Conservation (phyloP, 2,797 vertebrate species). For the Antennarius maculatus region DNA sequence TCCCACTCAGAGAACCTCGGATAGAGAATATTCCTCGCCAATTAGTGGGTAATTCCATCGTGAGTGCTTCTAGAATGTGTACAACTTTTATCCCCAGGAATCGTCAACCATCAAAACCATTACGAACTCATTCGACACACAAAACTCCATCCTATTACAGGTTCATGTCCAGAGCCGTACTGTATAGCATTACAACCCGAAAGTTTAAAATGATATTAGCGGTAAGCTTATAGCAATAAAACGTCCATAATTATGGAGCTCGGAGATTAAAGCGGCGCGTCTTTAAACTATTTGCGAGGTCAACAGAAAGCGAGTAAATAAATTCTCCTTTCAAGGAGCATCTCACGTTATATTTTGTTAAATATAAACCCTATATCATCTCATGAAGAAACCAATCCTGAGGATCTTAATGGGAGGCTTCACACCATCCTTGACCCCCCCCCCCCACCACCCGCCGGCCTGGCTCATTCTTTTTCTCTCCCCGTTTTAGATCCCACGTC, state of each 20-base stretch:
- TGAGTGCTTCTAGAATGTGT: slow-evolving; percentile 8
- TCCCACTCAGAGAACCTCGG: background rate
- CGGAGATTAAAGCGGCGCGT: slow-evolving; percentile 32
- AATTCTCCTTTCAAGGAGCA: slow-evolving; percentile 51
- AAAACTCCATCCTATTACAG: background rate
- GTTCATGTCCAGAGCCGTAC: slow-evolving; percentile 9
- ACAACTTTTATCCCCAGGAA: slow-evolving; percentile 24
- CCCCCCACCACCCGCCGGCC: background rate
- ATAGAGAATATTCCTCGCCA: background rate
- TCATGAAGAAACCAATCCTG: slow-evolving; percentile 46
- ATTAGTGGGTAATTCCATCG: slow-evolving; percentile 17
- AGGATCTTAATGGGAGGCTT: slow-evolving; percentile 36
- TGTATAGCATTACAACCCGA: slow-evolving; percentile 12
- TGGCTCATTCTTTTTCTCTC: slow-evolving; percentile 39
- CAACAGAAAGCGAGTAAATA: slow-evolving; percentile 53
- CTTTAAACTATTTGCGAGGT: slow-evolving; percentile 59
- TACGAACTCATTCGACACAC: slow-evolving; percentile 10
- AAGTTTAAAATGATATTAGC: slow-evolving; percentile 32
- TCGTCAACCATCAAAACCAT: slow-evolving; percentile 18
- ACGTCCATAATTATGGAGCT: slow-evolving; percentile 41
- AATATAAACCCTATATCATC: slow-evolving; percentile 59
- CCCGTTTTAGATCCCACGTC: slow-evolving; percentile 24
- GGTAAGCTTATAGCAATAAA: slow-evolving; percentile 54
- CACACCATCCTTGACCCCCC: slow-evolving; percentile 45
- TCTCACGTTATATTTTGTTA: slow-evolving; percentile 64